Evolutionary conservation across 2,113 vertebrate species (phyloP).

Genomic region (Xiphorhynchus elegans): DNA sequence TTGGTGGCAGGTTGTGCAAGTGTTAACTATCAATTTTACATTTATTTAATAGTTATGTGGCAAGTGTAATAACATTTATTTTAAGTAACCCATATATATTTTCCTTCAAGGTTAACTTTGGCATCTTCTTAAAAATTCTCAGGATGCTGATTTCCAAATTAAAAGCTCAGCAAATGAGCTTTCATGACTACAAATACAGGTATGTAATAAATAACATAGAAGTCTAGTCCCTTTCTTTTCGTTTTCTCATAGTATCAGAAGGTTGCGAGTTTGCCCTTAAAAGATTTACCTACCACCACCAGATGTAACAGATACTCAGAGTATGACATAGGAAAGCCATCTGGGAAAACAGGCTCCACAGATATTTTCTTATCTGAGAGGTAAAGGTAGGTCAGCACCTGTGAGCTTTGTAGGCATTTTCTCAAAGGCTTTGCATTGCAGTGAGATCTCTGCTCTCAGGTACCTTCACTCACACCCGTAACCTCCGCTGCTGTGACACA

Average conservation of each 20-base stretch:
- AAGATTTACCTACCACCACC: neutral
- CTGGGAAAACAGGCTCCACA: neutral
- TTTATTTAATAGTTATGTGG: neutral
- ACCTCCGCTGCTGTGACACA: neutral
- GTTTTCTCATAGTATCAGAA: neutral
- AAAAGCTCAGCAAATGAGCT: conserved; percentile 91
- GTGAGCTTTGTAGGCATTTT: neutral
- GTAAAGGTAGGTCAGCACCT: neutral
- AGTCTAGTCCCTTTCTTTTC: neutral
- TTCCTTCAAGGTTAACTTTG: conserved; percentile 90
- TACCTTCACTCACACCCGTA: neutral
- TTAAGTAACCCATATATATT: neutral
- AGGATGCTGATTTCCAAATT: conserved; percentile 93
- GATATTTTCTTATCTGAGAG: neutral
- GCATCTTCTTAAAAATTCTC: conserved; percentile 92
- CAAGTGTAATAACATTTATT: neutral
- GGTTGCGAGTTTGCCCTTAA: neutral
- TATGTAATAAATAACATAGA: conserved; percentile 40
- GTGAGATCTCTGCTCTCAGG: neutral
- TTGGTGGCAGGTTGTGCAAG: neutral
- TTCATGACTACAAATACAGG: conserved; percentile 96
- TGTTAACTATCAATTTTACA: neutral
- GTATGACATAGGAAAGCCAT: neutral
- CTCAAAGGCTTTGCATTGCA: neutral
- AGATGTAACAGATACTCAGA: neutral